Conservation (phyloP, 2,797 vertebrate species). For the Urophycis tenuis region DNA sequence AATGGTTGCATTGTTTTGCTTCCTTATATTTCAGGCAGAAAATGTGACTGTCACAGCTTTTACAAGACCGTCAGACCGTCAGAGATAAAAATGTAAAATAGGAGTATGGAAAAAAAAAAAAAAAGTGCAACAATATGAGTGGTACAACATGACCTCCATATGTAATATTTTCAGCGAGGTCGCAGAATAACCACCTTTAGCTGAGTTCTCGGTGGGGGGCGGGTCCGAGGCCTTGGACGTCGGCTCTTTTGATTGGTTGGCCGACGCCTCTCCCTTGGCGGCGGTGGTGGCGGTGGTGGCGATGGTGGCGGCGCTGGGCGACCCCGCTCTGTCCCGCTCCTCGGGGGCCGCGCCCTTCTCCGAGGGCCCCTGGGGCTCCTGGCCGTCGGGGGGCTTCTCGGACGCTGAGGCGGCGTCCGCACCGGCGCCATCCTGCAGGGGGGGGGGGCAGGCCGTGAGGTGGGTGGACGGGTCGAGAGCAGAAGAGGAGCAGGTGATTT, state of each 20-base stretch:
- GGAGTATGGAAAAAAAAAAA: too few relatives aligned
- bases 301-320: slow-evolving; percentile 43
- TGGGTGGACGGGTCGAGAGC: slow-evolving; percentile 4
- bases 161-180: background rate
- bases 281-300: too few relatives aligned
- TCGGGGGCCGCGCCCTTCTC: slow-evolving; percentile 64
- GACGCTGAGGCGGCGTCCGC: slow-evolving; percentile 41
- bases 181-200: background rate
- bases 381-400: slow-evolving; percentile 62
- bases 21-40: background rate
- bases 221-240: slow-evolving; percentile 31
- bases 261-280: slow-evolving; percentile 50
- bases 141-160: background rate
- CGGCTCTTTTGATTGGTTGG: slow-evolving; percentile 44
- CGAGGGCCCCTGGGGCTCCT: slow-evolving; percentile 55
- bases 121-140: background rate
- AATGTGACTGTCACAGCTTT: background rate
- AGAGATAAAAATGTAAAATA: background rate
- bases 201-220: background rate
- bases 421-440: slow-evolving; percentile 37
- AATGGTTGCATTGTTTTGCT: background rate
- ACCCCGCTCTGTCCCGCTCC: slow-evolving; percentile 68
- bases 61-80: too few relatives aligned
- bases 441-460: slow-evolving; percentile 7
- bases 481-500: background rate